Evolutionary conservation across 2,888 invertebrate genomes (phyloP).

Genomic region (Athrips mouffetella): DNA sequence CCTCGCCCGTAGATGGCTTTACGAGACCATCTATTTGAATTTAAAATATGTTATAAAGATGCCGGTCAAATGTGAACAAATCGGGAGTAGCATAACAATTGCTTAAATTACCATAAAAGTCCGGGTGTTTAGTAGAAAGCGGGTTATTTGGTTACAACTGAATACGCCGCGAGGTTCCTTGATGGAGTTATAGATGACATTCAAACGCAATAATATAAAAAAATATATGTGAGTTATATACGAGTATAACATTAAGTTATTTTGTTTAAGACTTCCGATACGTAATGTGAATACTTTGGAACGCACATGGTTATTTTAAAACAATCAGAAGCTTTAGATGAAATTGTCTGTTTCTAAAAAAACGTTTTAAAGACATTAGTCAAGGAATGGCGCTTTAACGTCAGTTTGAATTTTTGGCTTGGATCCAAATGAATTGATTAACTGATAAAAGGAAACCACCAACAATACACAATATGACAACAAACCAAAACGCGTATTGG

Average conservation of each 20-base stretch:
- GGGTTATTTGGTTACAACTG: conserved; percentile 74
- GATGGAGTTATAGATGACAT: conserved; percentile 58
- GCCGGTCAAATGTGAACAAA: conserved; percentile 75
- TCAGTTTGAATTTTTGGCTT: conserved; percentile 54
- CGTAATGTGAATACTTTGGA: conserved; percentile 31
- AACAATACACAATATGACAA: conserved; percentile 70
- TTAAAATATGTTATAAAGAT: conserved; percentile 73
- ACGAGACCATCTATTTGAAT: conserved; percentile 74
- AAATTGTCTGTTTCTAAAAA: not conserved
- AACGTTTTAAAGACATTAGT: not conserved
- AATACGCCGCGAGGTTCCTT: conserved; percentile 60
- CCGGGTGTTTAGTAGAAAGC: conserved; percentile 77
- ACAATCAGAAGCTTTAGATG: too few relatives aligned
- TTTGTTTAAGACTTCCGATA: conserved; percentile 65
- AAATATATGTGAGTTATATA: conserved; percentile 52
- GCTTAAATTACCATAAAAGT: conserved; percentile 71
- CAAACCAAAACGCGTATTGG: conserved; percentile 63
- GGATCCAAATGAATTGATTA: conserved; percentile 51
- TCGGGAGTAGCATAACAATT: conserved; percentile 69
- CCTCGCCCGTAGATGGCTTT: conserved; percentile 72
- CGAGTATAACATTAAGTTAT: conserved; percentile 63
- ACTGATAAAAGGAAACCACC: conserved; percentile 42
- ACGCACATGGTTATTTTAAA: conserved; percentile 28
- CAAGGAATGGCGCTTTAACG: conserved; percentile 28
- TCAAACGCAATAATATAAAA: conserved; percentile 48